These are phyloP conservation scores for Drosophila chauvacae DNA, from an alignment of 1,140 invertebrate species.

Conservation along the genomic window DNA sequence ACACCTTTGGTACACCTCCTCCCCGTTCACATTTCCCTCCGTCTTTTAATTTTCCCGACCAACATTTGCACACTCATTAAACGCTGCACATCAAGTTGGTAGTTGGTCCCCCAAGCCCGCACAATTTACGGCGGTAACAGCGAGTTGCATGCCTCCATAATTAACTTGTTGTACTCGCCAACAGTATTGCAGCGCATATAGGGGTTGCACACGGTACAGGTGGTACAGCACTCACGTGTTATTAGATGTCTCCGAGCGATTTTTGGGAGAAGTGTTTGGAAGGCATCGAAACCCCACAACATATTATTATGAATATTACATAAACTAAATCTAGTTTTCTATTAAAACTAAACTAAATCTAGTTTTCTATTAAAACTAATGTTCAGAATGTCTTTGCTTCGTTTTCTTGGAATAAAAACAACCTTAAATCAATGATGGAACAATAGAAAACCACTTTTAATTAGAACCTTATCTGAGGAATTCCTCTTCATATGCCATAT, in stretches of 20 bases:
- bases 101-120: slow-evolving; percentile 52
- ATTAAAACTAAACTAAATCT: neutral
- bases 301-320: no score
- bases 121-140: slow-evolving; percentile 62
- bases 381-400: neutral
- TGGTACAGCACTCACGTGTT: slow-evolving; percentile 39
- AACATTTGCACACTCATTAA: slow-evolving; percentile 77
- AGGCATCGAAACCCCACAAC: slow-evolving; percentile 1
- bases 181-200: neutral
- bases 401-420: neutral
- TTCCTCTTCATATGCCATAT: slow-evolving; percentile 37
- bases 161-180: slow-evolving; percentile 72
- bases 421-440: neutral
- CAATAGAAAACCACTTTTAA: slow-evolving; percentile 27
- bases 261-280: slow-evolving; percentile 2
- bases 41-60: slow-evolving; percentile 19
- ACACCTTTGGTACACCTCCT: slow-evolving; percentile 9
- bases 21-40: neutral
- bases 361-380: neutral
- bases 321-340: neutral
- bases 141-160: slow-evolving; percentile 70
- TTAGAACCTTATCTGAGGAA: slow-evolving; percentile 28
- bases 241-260: slow-evolving; percentile 39
- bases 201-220: slow-evolving; percentile 29
- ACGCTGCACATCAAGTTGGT: slow-evolving; percentile 41